Conservation (phyloP, 2,888 invertebrate species). For the Poecilobothrus nobilitatus region DNA sequence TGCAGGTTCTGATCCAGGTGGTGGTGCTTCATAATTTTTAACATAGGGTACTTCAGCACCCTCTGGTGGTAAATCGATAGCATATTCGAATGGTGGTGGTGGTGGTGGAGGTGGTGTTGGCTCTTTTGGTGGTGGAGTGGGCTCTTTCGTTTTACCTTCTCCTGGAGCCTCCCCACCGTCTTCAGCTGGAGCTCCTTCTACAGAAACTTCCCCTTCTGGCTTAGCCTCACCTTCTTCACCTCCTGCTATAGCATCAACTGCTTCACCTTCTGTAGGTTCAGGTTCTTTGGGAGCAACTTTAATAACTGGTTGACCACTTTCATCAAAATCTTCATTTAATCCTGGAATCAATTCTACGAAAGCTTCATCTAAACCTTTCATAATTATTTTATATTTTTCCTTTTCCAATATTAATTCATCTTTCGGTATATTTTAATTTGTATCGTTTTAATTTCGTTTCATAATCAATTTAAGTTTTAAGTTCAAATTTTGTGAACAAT, state of each 20-base stretch:
- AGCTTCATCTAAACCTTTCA: constrained; percentile 86
- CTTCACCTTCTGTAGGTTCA: constrained; percentile 33
- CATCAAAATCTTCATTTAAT: constrained; percentile 43
- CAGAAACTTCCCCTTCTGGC: constrained; percentile 32
- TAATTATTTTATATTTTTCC: constrained; percentile 87
- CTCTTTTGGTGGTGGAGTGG: constrained; percentile 34
- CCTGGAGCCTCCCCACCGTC: constrained; percentile 29
- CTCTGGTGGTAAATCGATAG: constrained; percentile 44
- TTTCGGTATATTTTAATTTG: not conserved
- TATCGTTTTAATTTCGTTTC: not conserved
- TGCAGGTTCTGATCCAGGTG: constrained; percentile 35
- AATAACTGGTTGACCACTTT: constrained; percentile 39
- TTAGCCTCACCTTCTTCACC: constrained; percentile 25
- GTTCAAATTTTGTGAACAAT: too few relatives aligned
- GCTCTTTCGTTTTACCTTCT: constrained; percentile 26
- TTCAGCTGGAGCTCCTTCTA: constrained; percentile 29
- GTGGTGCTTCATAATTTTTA: constrained; percentile 38
- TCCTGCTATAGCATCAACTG: constrained; percentile 38
- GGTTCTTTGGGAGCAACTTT: constrained; percentile 39
- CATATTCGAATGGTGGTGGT: constrained; percentile 44
- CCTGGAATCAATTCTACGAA: constrained; percentile 73
- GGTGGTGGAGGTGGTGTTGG: constrained; percentile 43
- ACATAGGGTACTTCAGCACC: constrained; percentile 45
- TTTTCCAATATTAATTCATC: constrained; percentile 80
- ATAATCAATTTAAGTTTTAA: too few relatives aligned